Evolutionary conservation across 2,797 vertebrate genomes (phyloP), one percentile per base, ranked within the genome.

Genomic region (Tangara arthus): DNA sequence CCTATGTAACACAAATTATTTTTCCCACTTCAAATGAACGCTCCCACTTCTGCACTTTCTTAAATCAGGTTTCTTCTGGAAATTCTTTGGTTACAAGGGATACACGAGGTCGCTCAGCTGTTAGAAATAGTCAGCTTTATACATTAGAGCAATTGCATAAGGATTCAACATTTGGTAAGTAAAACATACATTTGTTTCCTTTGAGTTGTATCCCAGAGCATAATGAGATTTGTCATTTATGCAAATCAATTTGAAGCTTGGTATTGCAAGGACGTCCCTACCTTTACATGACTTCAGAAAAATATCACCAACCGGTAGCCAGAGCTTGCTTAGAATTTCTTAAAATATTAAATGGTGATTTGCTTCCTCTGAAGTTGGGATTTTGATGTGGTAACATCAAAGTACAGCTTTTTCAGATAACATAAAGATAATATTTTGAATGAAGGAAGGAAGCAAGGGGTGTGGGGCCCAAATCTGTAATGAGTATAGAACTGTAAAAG

Each of bases 161-260:
- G 97, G 97, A 96, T 55, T 98, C 98, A 55, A 91, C 93, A 8
- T 96, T 97, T 75, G 98, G 99, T 99, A 96, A 98, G 97, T 85
- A 68, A 72, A 90, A 84, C 23, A 39, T 34, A 34, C 0, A 10
- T 50, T 35, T 68, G 8, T 34, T 92, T 78, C 32, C 44, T 83
- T 50, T 81, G 57, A 84, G 24, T 55, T 77, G 23, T n/a, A 50
- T 64, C 44, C 47, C 15, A 82, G 73, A 87, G 41, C 34, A 39
- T 52, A 34, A 65, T 35, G 32, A 76, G 8, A 35, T 50, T 49
- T 87, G 6, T 53, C 32, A 41, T 50, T 77, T 70, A 55, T 28
- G 12, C 11, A 82, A 80, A 77, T 50, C 24, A 72, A 39, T 76
- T 30, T 77, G 79, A 71, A 68, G 56, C 23, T 61, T 19, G 35